These are phyloP conservation scores for Drosophila mayri DNA, from an alignment of 1,140 invertebrate genomes.

Conservation along the genomic window DNA sequence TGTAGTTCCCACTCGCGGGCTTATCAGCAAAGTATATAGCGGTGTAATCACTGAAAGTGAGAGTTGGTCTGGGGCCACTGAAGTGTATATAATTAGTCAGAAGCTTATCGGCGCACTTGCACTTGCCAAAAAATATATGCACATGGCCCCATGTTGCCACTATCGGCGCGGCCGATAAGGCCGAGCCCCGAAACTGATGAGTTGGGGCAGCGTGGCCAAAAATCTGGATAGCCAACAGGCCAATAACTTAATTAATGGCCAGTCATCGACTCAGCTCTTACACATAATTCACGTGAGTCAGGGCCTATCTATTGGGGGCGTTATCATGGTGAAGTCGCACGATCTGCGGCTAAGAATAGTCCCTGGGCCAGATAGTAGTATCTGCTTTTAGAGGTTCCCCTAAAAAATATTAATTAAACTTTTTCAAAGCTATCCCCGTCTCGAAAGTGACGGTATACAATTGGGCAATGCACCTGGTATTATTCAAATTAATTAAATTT, in stretches of 20 bases:
- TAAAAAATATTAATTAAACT: conserved; percentile 52
- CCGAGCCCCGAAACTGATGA: conserved; percentile 14
- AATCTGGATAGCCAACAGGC: conserved; percentile 27
- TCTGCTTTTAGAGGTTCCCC: conserved; percentile 26
- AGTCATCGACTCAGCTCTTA: conserved; percentile 13
- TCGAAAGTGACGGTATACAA: conserved; percentile 11
- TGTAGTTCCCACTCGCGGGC: conserved; percentile 43
- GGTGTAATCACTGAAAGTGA: conserved; percentile 34
- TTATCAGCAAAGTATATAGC: conserved; percentile 39
- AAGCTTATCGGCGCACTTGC: conserved; percentile 45
- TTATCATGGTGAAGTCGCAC: conserved; percentile 39
- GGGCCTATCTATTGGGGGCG: neutral
- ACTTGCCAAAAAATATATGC: conserved; percentile 38
- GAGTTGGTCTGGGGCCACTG: conserved; percentile 20
- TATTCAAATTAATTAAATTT: conserved; percentile 62
- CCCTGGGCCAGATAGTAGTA: conserved; percentile 27
- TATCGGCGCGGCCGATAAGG: conserved; percentile 58
- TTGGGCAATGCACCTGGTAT: conserved; percentile 14
- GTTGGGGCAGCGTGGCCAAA: conserved; percentile 9
- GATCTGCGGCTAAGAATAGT: conserved; percentile 40
- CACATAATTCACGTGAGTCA: conserved; percentile 40
- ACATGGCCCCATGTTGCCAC: conserved; percentile 10
- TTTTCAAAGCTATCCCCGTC: conserved; percentile 1
- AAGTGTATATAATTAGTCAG: conserved; percentile 47
- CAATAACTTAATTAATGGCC: conserved; percentile 35